A percentile compares a stretch with the other conserved stretches of the same genome.
These are phyloP conservation scores for Geotrypetes seraphini DNA, from an alignment of 2,797 vertebrate genomes.

Conservation along the genomic window DNA sequence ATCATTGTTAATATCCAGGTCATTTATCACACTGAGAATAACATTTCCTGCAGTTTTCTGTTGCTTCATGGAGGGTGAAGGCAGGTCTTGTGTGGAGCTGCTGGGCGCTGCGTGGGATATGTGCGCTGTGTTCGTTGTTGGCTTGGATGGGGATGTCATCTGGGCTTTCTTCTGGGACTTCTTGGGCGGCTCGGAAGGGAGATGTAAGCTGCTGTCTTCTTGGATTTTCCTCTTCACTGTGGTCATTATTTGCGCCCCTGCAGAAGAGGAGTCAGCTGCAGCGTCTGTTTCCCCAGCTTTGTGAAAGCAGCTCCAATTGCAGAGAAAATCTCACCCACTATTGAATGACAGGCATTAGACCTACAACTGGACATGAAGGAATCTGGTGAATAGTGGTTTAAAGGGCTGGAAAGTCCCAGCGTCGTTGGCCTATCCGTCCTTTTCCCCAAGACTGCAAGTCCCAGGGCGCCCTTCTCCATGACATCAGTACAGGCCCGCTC, in stretches of 20 bases:
- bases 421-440: no score
- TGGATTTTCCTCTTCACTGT: slow-evolving; percentile 85
- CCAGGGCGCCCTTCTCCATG: not conserved
- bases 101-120: slow-evolving; percentile 46
- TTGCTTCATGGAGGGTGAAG: slow-evolving; percentile 65
- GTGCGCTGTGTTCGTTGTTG: slow-evolving; percentile 28
- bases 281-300: slow-evolving; percentile 79
- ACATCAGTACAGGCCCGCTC: not conserved
- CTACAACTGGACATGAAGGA: no score
- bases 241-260: slow-evolving; percentile 83
- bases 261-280: slow-evolving; percentile 81
- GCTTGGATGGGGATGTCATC: slow-evolving; percentile 28
- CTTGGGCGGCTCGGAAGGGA: slow-evolving; percentile 70
- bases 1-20: no score
- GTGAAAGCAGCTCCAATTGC: slow-evolving; percentile 82
- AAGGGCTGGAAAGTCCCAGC: no score
- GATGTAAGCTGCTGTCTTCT: slow-evolving; percentile 79
- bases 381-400: no score
- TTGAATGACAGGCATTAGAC: no score
- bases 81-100: slow-evolving; percentile 40
- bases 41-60: slow-evolving; percentile 78
- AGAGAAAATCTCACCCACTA: slow-evolving; percentile 88
- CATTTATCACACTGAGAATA: no score
- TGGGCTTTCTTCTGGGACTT: slow-evolving; percentile 66
- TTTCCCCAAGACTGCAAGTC: not conserved